Base-by-base conservation (phyloP, 2,888 invertebrate genomes). In the Agrochola macilenta region DNA sequence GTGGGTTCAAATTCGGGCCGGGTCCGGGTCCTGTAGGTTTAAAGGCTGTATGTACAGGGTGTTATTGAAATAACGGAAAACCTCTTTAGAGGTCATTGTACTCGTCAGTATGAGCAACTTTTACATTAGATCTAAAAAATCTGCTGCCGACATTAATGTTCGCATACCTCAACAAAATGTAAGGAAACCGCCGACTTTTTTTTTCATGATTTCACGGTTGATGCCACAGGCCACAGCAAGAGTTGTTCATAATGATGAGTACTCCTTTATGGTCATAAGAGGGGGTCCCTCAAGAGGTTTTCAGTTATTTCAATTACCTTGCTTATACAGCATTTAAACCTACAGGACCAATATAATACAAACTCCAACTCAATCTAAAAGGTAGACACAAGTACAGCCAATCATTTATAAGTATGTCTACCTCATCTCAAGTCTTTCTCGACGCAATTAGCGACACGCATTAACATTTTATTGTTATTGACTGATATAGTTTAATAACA, bases 381-480 rank as follows among this genome's bases (percentile, higher is more conserved):
- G 43, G 20, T 26, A 60, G 1, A 30, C 17, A 11, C 46, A 30
- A 1, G 1, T 60, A 72, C 30, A 57, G 43, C 8, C 63, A 76
- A 76, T 70, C 61, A 72, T 79, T 72, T 76, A 60, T 75, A 80
- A 74, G 61, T 26, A 60, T 58, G 3, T 30, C 30, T 60, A 30
- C 26, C 58, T 17, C 0, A 60, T 4, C 60, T 17, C 8, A 60
- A 73, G 57, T 52, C 76, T 39, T 52, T 68, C 73, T 39, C 73
- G 23, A 39, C 61, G 81, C 79, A 82, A 87, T 88, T 86, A 89
- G 76, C 69, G 70, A 65, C 20, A 79, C 69, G 12, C 88, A 86
- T 86, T 87, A 84, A 89, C 23, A 68, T 82, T 88, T 88, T 86
- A 88, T 82, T 89, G 74, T 86, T 84, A 89, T 89, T 78, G 81